Conservation (phyloP, 2,797 vertebrate species). For the Alosa sapidissima region DNA sequence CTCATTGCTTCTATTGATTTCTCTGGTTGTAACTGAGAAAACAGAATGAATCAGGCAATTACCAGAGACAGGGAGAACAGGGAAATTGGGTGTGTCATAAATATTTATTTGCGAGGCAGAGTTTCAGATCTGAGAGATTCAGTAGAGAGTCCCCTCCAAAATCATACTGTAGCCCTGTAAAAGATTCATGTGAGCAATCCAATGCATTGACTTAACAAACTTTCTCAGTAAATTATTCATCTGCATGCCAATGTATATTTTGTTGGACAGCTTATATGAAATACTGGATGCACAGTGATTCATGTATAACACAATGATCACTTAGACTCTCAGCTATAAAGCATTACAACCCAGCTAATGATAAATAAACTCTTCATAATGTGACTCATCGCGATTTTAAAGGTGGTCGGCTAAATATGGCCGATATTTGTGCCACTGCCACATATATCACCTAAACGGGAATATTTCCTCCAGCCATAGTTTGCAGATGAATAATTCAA, state of each 20-base stretch:
- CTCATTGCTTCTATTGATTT: slow-evolving; percentile 76
- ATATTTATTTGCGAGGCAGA: slow-evolving; percentile 75
- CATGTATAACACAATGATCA: not conserved
- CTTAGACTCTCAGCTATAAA: not conserved
- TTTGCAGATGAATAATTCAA: slow-evolving; percentile 3
- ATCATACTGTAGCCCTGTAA: slow-evolving; percentile 78
- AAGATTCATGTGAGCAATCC: slow-evolving; percentile 74
- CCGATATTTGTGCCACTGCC: not conserved
- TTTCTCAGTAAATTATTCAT: slow-evolving; percentile 72
- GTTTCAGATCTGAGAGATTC: slow-evolving; percentile 74
- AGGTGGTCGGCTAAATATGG: not conserved
- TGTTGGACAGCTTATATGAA: slow-evolving; percentile 25
- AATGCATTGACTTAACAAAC: slow-evolving; percentile 73
- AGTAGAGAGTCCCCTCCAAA: slow-evolving; percentile 66
- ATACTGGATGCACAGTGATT: not conserved
- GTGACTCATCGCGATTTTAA: not conserved
- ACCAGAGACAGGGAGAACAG: slow-evolving; percentile 67
- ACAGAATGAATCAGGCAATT: slow-evolving; percentile 77
- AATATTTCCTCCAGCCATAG: not conserved
- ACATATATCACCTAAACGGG: not conserved
- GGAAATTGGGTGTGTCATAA: slow-evolving; percentile 72
- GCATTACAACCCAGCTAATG: not conserved
- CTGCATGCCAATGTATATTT: slow-evolving; percentile 49
- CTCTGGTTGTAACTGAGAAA: slow-evolving; percentile 68
- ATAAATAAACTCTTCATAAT: not conserved